Conservation (phyloP, 2,113 vertebrate species). For the Todiramphus chloris region DNA sequence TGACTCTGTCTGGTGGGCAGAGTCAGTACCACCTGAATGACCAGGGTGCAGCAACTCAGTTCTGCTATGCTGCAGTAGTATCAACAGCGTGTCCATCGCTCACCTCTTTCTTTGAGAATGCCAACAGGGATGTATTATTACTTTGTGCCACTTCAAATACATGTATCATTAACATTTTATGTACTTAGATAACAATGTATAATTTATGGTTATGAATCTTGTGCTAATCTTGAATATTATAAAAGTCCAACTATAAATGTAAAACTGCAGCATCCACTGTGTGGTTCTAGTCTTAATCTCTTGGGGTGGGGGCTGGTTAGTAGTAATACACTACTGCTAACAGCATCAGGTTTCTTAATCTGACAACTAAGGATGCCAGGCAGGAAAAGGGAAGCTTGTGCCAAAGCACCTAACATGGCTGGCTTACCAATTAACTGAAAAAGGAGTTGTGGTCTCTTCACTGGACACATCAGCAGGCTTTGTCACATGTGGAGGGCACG, state of each 20-base stretch:
- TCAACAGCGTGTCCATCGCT: background rate
- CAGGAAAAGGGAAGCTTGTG: background rate
- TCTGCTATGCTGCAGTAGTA: constrained; percentile 10
- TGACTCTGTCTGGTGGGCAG: constrained; percentile 9
- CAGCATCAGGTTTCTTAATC: background rate
- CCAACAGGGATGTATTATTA: constrained; percentile 50
- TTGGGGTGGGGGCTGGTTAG: background rate
- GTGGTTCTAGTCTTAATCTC: constrained; percentile 75
- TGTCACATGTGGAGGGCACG: background rate
- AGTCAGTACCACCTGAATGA: background rate
- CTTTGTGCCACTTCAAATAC: constrained; percentile 73
- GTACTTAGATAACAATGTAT: constrained; percentile 81
- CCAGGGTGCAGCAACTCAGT: background rate
- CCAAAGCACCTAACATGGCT: background rate
- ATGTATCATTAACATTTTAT: constrained; percentile 76
- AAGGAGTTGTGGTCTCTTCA: background rate
- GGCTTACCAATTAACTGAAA: background rate
- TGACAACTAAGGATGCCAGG: background rate
- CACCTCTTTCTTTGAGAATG: constrained; percentile 47
- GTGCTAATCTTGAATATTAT: constrained; percentile 83
- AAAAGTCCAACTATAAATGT: constrained; percentile 81
- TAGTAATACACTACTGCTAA: background rate
- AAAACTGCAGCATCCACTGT: constrained; percentile 78
- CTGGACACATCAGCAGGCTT: background rate
- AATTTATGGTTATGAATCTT: constrained; percentile 84